Evolutionary conservation across 1,140 invertebrate genomes (phyloP), one percentile per base, ranked within the genome.

Genomic region (Penaeus indicus): DNA sequence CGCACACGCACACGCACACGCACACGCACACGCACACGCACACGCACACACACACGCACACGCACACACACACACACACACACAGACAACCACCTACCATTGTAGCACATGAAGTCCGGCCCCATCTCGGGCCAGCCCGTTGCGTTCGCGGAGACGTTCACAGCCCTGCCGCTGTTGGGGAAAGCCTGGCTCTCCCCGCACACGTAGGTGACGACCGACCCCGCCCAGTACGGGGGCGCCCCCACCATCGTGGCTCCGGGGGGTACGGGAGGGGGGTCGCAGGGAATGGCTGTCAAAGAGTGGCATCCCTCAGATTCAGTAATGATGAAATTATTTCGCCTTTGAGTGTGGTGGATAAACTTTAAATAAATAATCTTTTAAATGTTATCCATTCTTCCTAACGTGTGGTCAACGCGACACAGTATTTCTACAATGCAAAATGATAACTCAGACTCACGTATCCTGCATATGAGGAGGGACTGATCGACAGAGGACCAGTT

Each of bases 181-280:
- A 77, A 86, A 61, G 67, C 42, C 16, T 16, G 47, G 75, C 67
- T 21, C 16, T 11, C 19, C 27, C 61, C 75, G 38, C 85, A 86
- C n/a, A 32, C 42, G 85, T 78, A 86, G 18, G 11, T 80, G n/a
- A 86, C 27, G 19, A 42, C n/a, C 27, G 62, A 61, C n/a, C 85
- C 75, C 85, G 78, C 72, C 85, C 85, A 86, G 85, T 86, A 86
- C 3, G 75, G 38, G 5, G 11, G 11, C 4, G 16, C 38, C 21
- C 77, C 75, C 32, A 16, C 11, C 25, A 64, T 18, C 32, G 18
- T 19, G 25, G 75, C 80, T 2, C 85, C 77, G 10, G 21, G 61
- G 54, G 75, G 85, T 19, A 3, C 38, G 18, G 85, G 85, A 11
- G 85, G 85, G 3, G 38, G 38, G 38, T 42, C 38, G 38, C 38